Base-by-base conservation (phyloP, 2,113 vertebrate genomes). In the Pardalotus punctatus region DNA sequence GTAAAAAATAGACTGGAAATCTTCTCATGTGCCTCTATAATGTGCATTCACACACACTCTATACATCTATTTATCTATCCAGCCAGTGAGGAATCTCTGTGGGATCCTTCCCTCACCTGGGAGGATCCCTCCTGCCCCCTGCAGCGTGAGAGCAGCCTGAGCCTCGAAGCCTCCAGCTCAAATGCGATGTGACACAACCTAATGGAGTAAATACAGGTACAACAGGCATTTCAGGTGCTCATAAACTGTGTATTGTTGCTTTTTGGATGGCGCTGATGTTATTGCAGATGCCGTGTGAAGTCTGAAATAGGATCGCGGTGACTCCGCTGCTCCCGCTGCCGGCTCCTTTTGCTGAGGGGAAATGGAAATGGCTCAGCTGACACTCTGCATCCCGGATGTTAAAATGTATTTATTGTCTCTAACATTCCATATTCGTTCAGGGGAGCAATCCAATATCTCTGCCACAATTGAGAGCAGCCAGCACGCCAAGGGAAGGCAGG, bases 161-260 rank as follows among this genome's bases (percentile, higher is more conserved):
- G 83, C 71, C 1, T 7, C 12, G 0, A 71, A 67, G 53, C n/a
- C 85, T 60, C 33, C 70, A 2, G 77, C 47, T 90, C 93, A 96
- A 95, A 95, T 88, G 87, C 40, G 4, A 93, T 94, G 96, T 97
- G 96, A 95, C 95, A 94, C 91, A 87, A 36, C n/a, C 74, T 95
- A 95, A 96, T 96, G 93, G 93, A 92, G 91, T 87, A 91, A 96
- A 89, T 88, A 84, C 83, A 76, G 94, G 86, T 50, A 92, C 90
- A 92, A 84, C 90, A 62, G 91, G 84, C 93, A 60, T 78, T 96
- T 91, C 91, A 91, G 93, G 91, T 89, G 91, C 86, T 94, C 95
- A 93, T 93, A 96, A 95, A 93, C 94, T 91, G 54, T 88, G 93
- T 22, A 50, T 87, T 91, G 88, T 70, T 91, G 91, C 96, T 29